phyloP scores from a whole-genome alignment of 2,797 vertebrate genomes.

The Acanthurus leucopareius region DNA sequence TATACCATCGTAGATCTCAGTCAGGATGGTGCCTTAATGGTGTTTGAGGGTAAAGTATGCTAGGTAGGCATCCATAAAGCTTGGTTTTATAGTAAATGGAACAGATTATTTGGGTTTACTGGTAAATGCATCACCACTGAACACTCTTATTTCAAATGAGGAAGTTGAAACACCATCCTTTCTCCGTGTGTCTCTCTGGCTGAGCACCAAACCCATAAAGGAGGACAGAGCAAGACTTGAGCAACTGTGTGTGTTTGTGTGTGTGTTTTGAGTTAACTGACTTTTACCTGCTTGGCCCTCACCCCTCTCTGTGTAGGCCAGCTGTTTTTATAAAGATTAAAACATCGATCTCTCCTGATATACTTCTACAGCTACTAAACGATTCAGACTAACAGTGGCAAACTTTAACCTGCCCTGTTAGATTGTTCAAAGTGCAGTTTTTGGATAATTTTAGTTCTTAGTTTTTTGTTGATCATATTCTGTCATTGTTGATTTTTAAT shows the following conservation, averaged over 20 bases:
- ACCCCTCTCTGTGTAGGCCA: constrained; percentile 9
- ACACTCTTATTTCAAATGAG: constrained; percentile 49
- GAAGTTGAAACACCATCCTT: constrained; percentile 57
- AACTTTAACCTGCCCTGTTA: not conserved
- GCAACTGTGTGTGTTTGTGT: constrained; percentile 27
- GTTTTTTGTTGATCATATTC: not conserved
- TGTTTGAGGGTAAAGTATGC: constrained; percentile 43
- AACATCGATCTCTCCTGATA: constrained; percentile 1
- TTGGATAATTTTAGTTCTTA: not conserved
- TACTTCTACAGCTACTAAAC: not conserved
- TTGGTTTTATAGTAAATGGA: constrained; percentile 47
- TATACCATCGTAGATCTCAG: constrained; percentile 32
- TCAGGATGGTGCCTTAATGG: constrained; percentile 18
- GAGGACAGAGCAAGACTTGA: constrained; percentile 13
- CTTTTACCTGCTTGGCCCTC: constrained; percentile 12
- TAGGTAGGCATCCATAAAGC: constrained; percentile 50
- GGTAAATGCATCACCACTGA: constrained; percentile 66
- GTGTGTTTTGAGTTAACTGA: constrained; percentile 16
- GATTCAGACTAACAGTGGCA: not conserved
- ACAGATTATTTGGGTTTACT: constrained; percentile 52
- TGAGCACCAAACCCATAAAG: constrained; percentile 45
- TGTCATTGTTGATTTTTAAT: not conserved
- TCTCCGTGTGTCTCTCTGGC: constrained; percentile 50
- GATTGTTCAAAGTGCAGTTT: not conserved
- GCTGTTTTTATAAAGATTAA: constrained; percentile 4